Evolutionary conservation across 2,113 vertebrate genomes (phyloP).

Genomic region (Eptesicus fuscus): DNA sequence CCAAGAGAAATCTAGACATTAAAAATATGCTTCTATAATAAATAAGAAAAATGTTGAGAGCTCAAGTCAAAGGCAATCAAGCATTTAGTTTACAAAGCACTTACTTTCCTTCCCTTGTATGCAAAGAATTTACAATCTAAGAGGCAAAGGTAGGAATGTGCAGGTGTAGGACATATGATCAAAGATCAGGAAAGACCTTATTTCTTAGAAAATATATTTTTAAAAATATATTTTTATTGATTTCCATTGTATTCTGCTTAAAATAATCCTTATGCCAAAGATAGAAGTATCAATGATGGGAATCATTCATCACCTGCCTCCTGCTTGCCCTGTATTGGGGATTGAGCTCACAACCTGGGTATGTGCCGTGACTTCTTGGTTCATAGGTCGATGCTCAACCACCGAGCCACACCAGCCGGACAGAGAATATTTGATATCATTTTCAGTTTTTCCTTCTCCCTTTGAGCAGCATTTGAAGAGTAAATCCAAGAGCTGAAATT

Average conservation of each 20-base stretch:
- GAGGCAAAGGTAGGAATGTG: background rate
- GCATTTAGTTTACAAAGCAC: background rate
- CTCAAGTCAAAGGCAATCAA: background rate
- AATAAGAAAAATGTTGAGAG: background rate
- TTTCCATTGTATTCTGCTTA: no score
- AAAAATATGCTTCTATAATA: background rate
- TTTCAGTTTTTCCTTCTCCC: background rate
- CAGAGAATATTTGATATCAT: no score
- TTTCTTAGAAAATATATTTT: background rate
- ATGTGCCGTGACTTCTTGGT: no score
- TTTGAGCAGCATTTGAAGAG: background rate
- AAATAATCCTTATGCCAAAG: no score
- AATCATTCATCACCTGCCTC: no score
- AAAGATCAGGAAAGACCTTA: background rate
- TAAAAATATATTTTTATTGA: no score
- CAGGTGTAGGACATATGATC: background rate
- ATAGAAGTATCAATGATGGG: no score
- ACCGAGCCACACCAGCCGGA: no score
- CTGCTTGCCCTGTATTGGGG: no score
- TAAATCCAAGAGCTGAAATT: background rate
- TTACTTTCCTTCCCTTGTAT: background rate
- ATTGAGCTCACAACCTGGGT: no score
- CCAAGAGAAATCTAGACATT: background rate
- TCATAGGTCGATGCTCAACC: no score
- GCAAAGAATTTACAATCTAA: background rate